Base-by-base conservation (phyloP, 2,888 invertebrate species). In the Lordiphosa andalusiaca region DNA sequence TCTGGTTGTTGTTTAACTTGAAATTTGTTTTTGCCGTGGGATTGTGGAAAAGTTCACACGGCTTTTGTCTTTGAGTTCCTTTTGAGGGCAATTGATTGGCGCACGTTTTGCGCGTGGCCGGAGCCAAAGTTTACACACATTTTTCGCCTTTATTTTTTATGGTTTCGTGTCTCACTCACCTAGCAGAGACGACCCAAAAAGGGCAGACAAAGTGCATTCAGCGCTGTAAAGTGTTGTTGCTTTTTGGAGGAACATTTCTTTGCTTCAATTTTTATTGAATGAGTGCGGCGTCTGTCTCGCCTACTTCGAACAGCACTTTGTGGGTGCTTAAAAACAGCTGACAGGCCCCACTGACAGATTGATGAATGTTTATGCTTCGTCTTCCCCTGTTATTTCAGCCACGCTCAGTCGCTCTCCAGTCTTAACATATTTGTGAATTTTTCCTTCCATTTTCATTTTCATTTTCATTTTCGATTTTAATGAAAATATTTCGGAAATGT, bases 301-400 rank as follows among this genome's bases (percentile, higher is more conserved):
- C 61, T 70, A 47, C 59, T 59, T 46, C 37, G 50, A 56, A 68
- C 73, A 81, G 73, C 86, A 85, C 85, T 86, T 86, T 85, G 85
- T 71, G 84, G 86, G 83, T 81, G 86, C 85, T 85, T 85, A 83
- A 83, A 30, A 86, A 78, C 76, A 78, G 86, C 84, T 86, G 85
- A 85, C 84, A 85, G 84, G 69, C 80, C 71, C 71, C 67, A 73
- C 83, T 84, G 86, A 86, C 81, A 84, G 73, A 78, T 85, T 85
- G 85, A 85, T 85, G 86, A 74, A 85, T 85, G 86, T 73, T 78
- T 74, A 65, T 73, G 69, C 67, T 67, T 42, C 21, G 47, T 61
- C 59, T 56, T 62, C 60, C 55, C 53, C 69, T 58, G 62, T 71
- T 74, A 54, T 57, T 72, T 68, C 64, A 68, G 64, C 73, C 39